phyloP scores from a whole-genome alignment of 2,113 vertebrate genomes.

The Mugil cephalus region DNA sequence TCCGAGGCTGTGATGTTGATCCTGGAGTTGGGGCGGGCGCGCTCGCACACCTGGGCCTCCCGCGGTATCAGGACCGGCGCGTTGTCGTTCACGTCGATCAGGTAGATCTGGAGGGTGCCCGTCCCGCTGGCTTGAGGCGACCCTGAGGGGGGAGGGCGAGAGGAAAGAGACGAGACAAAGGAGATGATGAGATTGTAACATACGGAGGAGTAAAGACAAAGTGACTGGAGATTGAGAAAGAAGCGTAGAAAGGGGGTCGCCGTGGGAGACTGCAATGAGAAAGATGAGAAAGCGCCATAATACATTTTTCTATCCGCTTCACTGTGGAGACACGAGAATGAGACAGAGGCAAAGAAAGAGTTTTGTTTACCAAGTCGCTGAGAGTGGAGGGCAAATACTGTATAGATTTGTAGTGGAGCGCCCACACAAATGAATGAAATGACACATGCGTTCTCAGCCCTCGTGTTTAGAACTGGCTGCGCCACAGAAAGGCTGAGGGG shows the following conservation, averaged over 20 bases:
- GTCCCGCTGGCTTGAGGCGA: conserved; percentile 95
- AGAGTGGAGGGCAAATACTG: conserved; percentile 35
- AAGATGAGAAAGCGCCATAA: conserved; percentile 14
- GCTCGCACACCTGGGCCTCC: conserved; percentile 95
- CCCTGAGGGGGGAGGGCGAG: conserved; percentile 72
- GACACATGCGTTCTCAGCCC: conserved; percentile 56
- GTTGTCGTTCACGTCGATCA: conserved; percentile 98
- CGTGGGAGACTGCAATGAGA: conserved; percentile 13
- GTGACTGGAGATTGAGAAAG: conserved; percentile 30
- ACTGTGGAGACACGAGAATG: conserved; percentile 46
- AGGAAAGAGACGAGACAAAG: conserved; percentile 26
- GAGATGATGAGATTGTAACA: conserved; percentile 54
- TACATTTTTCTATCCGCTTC: conserved; percentile 14
- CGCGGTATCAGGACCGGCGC: conserved; percentile 91
- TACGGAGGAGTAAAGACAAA: conserved; percentile 23
- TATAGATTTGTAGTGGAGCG: conserved; percentile 35
- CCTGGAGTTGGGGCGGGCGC: conserved; percentile 84
- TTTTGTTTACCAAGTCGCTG: conserved; percentile 49
- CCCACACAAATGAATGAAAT: conserved; percentile 62
- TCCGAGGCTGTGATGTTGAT: conserved; percentile 97
- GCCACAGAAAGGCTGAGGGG: conserved; percentile 26
- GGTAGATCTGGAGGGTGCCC: conserved; percentile 94
- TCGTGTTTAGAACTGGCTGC: conserved; percentile 48
- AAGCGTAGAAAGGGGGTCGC: not conserved
- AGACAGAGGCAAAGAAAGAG: conserved; percentile 9